Percentiles rank a stretch among this genome's conserved stretches.
These are phyloP conservation scores for Tympanuchus pallidicinctus DNA, from an alignment of 2,113 vertebrate genomes.

Conservation along the genomic window DNA sequence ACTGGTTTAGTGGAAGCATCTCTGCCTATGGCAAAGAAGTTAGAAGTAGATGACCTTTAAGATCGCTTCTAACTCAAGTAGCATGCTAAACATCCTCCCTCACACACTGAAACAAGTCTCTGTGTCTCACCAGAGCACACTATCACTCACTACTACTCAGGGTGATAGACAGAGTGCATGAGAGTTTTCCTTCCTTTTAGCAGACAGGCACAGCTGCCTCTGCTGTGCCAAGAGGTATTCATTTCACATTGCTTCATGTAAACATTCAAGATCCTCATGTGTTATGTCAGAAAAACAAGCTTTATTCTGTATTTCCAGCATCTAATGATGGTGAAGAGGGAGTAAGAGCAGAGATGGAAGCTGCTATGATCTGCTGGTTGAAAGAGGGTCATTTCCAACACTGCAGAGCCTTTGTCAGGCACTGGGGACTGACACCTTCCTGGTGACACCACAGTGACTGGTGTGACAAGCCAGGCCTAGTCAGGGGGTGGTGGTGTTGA, in stretches of 20 bases:
- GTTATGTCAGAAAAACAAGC: constrained; percentile 32
- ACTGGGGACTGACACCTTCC: constrained; percentile 68
- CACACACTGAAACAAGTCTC: background rate
- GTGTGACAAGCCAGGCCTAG: constrained; percentile 68
- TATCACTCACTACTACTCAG: rapidly evolving
- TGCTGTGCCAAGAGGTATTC: background rate
- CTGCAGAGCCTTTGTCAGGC: constrained; percentile 78
- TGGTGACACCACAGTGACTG: constrained; percentile 65
- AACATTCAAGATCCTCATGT: constrained; percentile 30
- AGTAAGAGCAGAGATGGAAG: background rate
- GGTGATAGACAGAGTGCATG: rapidly evolving
- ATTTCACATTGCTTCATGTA: background rate
- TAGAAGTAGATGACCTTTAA: too few relatives aligned
- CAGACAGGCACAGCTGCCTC: background rate
- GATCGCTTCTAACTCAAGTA: too few relatives aligned
- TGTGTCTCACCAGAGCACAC: rapidly evolving
- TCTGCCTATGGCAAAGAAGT: too few relatives aligned
- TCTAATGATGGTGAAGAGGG: background rate
- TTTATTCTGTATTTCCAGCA: background rate
- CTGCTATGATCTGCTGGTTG: background rate
- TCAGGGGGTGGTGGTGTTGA: background rate
- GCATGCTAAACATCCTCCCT: background rate
- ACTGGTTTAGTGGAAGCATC: too few relatives aligned
- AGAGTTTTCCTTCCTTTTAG: background rate
- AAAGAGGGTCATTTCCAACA: background rate